Percentiles rank a stretch among this genome's conserved stretches.
Conservation (phyloP, 1,140 invertebrate genomes). For the Rhizoglyphus robini region DNA sequence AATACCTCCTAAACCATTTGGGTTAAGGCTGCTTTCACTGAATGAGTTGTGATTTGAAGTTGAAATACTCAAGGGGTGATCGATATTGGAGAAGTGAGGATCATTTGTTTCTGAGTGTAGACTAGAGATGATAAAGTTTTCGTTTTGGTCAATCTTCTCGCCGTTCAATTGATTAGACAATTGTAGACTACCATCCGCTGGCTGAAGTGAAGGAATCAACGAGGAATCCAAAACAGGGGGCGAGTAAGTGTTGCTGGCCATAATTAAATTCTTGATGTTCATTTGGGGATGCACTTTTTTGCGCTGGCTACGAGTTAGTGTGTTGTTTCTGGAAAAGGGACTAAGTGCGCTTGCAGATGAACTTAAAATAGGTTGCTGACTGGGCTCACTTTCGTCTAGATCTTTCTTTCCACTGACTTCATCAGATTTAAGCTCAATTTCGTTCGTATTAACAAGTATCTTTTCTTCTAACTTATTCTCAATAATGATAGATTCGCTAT, state of each 20-base stretch:
- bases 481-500: no score
- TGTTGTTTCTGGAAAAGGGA: slow-evolving; percentile 5
- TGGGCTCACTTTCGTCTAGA: not conserved
- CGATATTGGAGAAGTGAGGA: not conserved
- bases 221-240: not conserved
- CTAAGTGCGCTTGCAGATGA: not conserved
- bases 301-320: slow-evolving; percentile 21
- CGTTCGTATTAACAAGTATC: not conserved
- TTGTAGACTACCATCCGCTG: not conserved
- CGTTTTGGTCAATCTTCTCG: slow-evolving; percentile 5
- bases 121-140: slow-evolving; percentile 13
- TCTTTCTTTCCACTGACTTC: not conserved
- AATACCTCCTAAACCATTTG: not conserved
- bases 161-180: not conserved
- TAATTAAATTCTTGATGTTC: slow-evolving; percentile 20
- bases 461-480: no score
- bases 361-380: not conserved
- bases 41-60: not conserved
- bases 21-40: not conserved
- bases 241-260: not conserved
- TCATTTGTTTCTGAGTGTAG: not conserved
- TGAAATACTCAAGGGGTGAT: slow-evolving; percentile 2
- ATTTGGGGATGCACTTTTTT: slow-evolving; percentile 19
- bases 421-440: not conserved
- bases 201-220: not conserved